Conservation (phyloP, 2,888 invertebrate genomes). For the Thyatira batis region DNA sequence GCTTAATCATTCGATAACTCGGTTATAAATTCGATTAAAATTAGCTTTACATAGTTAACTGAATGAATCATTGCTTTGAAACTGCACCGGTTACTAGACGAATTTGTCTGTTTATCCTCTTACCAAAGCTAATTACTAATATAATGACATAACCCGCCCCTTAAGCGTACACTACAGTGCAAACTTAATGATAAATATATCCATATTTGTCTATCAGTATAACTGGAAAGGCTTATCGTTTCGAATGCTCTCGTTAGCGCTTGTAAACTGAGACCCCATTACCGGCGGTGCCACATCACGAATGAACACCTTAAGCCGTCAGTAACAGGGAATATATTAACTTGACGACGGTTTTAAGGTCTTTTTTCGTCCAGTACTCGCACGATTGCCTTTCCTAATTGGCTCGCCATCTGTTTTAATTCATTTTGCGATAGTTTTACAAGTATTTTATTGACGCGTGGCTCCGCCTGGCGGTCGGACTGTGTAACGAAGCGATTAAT, state of each 20-base stretch:
- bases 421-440: slow-evolving; percentile 82
- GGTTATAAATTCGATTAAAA: not conserved
- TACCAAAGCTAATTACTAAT: slow-evolving; percentile 59
- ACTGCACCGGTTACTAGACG: slow-evolving; percentile 11
- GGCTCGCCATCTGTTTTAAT: slow-evolving; percentile 81
- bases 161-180: slow-evolving; percentile 58
- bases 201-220: slow-evolving; percentile 81
- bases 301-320: slow-evolving; percentile 48
- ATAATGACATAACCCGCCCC: slow-evolving; percentile 61
- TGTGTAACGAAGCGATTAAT: slow-evolving; percentile 76
- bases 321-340: slow-evolving; percentile 45
- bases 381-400: slow-evolving; percentile 81
- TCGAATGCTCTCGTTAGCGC: slow-evolving; percentile 73
- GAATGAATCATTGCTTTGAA: not conserved
- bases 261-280: slow-evolving; percentile 76
- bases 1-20: not conserved
- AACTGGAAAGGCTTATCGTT: slow-evolving; percentile 74
- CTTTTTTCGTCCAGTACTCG: slow-evolving; percentile 76
- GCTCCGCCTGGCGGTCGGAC: slow-evolving; percentile 73
- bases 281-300: slow-evolving; percentile 35
- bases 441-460: slow-evolving; percentile 81
- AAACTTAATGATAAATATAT: slow-evolving; percentile 77
- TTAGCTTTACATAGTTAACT: not conserved
- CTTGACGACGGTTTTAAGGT: slow-evolving; percentile 42
- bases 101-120: slow-evolving; percentile 55